phyloP scores from a whole-genome alignment of 2,888 invertebrate species.

The Heliconius aoede region DNA sequence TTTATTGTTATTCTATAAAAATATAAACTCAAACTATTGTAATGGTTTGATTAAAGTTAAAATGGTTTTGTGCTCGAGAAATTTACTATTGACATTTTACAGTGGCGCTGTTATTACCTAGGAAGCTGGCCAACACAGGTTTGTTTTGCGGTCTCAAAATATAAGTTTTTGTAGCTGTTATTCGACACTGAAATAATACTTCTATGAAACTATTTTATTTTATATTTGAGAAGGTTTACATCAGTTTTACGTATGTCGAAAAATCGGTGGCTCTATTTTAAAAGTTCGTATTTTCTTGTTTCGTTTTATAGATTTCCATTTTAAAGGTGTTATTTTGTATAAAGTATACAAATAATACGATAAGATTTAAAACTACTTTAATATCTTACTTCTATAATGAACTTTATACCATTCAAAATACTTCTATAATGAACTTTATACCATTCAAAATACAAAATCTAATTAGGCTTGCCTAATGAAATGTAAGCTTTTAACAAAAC shows the following conservation, averaged over 20 bases:
- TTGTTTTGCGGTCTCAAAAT: slow-evolving; percentile 1
- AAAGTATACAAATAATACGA: too few species aligned
- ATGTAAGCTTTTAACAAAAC: background rate
- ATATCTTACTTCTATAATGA: too few species aligned
- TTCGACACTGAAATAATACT: background rate
- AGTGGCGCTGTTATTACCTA: slow-evolving; percentile 15
- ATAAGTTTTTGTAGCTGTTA: slow-evolving; percentile 8
- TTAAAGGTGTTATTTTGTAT: too few species aligned
- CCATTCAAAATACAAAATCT: background rate
- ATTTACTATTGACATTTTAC: background rate
- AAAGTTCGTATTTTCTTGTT: background rate
- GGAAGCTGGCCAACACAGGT: background rate
- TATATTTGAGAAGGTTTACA: too few species aligned
- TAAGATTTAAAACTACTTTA: too few species aligned
- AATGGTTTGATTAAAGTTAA: background rate
- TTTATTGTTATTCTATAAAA: background rate
- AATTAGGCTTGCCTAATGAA: background rate
- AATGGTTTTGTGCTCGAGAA: slow-evolving; percentile 6
- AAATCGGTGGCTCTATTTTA: background rate
- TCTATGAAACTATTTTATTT: too few species aligned
- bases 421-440: background rate
- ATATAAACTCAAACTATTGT: background rate
- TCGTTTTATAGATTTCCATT: background rate
- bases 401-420: background rate
- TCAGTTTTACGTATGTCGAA: too few species aligned